Evolutionary conservation across 2,797 vertebrate genomes (phyloP).

Genomic region (Galagoides demidoff): DNA sequence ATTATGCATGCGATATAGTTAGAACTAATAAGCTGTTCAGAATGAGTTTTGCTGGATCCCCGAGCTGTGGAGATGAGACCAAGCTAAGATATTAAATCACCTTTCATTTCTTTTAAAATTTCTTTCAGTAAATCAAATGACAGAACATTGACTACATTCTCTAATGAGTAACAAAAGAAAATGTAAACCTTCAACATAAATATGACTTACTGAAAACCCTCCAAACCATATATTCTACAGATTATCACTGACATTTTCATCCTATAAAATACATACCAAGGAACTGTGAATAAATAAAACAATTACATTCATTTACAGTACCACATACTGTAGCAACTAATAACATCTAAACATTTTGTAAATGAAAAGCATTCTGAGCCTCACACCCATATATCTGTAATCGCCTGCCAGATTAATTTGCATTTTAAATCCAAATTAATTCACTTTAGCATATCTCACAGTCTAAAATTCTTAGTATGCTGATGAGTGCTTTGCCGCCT

Average conservation of each 20-base stretch:
- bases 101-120: conserved; percentile 99
- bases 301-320: conserved; percentile 89
- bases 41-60: conserved; percentile 95
- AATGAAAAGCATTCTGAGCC: conserved; percentile 91
- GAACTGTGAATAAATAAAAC: conserved; percentile 89
- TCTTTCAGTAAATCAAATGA: conserved; percentile 98
- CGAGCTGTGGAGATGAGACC: conserved; percentile 98
- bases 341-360: conserved; percentile 92
- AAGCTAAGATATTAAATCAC: conserved; percentile 99
- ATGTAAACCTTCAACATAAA: conserved; percentile 93
- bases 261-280: conserved; percentile 86
- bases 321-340: conserved; percentile 88
- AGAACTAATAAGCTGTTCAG: conserved; percentile 99
- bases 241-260: conserved; percentile 86
- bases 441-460: conserved; percentile 99
- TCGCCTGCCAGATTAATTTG: conserved; percentile 97
- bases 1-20: conserved; percentile 99
- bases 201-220: conserved; percentile 89
- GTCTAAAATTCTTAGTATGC: conserved; percentile 95
- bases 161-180: conserved; percentile 97
- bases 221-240: conserved; percentile 86
- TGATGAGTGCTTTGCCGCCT: conserved; percentile 93
- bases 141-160: conserved; percentile 92
- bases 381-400: conserved; percentile 95
- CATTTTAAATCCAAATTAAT: conserved; percentile 99